Percentiles rank a stretch among this genome's conserved stretches.
phyloP scores from a whole-genome alignment of 1,140 invertebrate genomes.

The Myzus persicae region DNA sequence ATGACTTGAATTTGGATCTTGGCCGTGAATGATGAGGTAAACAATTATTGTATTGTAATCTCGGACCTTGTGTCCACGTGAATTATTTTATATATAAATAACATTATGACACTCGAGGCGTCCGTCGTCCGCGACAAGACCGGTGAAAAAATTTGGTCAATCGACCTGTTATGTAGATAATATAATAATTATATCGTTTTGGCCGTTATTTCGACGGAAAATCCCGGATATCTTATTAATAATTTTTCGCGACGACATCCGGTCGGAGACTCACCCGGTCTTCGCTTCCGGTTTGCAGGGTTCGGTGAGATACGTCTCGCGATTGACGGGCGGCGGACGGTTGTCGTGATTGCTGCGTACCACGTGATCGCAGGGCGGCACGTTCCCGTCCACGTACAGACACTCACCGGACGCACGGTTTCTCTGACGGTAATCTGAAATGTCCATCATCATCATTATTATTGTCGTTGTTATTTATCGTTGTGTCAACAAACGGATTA shows the following conservation, averaged over 20 bases:
- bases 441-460: neutral
- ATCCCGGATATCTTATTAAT: neutral
- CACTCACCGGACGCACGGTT: constrained; percentile 42
- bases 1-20: too few species aligned
- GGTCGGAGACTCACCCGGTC: neutral
- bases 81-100: too few species aligned
- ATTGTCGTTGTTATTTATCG: neutral
- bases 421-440: constrained; percentile 30
- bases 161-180: too few species aligned
- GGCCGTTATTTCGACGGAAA: too few species aligned
- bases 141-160: too few species aligned
- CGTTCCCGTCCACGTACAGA: neutral
- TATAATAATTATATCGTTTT: neutral
- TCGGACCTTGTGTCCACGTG: too few species aligned
- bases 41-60: too few species aligned
- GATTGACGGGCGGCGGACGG: neutral
- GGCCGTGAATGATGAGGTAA: too few species aligned
- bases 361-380: constrained; percentile 21
- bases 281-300: neutral
- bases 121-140: too few species aligned
- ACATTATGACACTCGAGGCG: too few species aligned
- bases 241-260: neutral
- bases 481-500: constrained; percentile 25
- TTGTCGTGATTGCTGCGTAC: neutral
- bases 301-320: neutral